Evolutionary conservation across 1,140 invertebrate species (phyloP).

Genomic region (Euglossa dilemma): DNA sequence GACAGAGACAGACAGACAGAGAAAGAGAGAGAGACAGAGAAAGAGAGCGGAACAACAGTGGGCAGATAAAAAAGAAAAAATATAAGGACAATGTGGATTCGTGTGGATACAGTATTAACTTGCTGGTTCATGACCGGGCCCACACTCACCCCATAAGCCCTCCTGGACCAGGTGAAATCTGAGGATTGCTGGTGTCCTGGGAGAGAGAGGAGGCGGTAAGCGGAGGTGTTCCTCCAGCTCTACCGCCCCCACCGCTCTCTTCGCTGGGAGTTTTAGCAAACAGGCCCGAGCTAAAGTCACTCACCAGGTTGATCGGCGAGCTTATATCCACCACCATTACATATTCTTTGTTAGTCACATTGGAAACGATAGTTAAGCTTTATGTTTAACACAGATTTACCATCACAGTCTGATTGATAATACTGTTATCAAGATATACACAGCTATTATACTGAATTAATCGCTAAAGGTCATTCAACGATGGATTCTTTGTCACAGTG

Average conservation of each 20-base stretch:
- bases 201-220: conserved; percentile 82
- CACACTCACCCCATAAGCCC: conserved; percentile 80
- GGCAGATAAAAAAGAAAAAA: not conserved
- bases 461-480: not conserved
- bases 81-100: conserved; percentile 25
- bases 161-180: conserved; percentile 79
- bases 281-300: conserved; percentile 92
- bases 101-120: conserved; percentile 49
- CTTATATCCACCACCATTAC: conserved; percentile 83
- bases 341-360: conserved; percentile 77
- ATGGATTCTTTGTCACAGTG: not conserved
- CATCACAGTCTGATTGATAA: conserved; percentile 40
- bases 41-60: conserved; percentile 12
- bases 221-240: conserved; percentile 80
- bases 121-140: conserved; percentile 67
- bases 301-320: conserved; percentile 94
- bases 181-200: conserved; percentile 80
- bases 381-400: conserved; percentile 51
- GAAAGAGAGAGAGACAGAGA: not conserved
- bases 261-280: conserved; percentile 94
- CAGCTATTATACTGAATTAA: not conserved
- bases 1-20: not conserved
- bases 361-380: conserved; percentile 64
- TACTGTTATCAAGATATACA: not conserved
- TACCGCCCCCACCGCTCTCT: conserved; percentile 86